Base-by-base conservation (phyloP, 2,888 invertebrate species). In the Acanthosoma haemorrhoidale region DNA sequence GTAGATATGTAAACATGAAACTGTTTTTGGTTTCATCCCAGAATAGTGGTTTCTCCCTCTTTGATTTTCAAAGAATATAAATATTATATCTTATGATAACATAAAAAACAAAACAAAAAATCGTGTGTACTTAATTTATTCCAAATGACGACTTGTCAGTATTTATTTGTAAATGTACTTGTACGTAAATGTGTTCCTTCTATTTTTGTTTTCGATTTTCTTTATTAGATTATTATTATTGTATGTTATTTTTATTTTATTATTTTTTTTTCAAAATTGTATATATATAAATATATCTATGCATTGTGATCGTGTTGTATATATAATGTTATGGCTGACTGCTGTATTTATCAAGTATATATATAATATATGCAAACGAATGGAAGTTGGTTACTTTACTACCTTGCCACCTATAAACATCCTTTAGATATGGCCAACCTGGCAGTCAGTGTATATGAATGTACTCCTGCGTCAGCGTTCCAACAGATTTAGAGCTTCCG, bases 301-400 rank as follows among this genome's bases (percentile, higher is more conserved):
- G 60, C 60, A 69, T 69, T 58, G 58, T 58, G 38, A 69, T 69
- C 38, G 58, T 58, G 58, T 36, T 69, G 59, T 60, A 69, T 69
- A 69, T 69, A 69, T 60, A 29, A 59, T 39, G 36, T 41, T 60
- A 69, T 69, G 57, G 39, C 18, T 69, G 41, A 60, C 69, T 39
- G 41, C 13, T 69, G 60, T 60, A 59, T 69, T 41, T 69, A 69
- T 60, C 38, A 59, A 69, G 21, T 39, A 69, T 66, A 58, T n/a
- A n/a, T 58, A 66, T 51, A 43, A 51, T 51, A 51, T 34, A 66
- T 66, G 31, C 29, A 66, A 66, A 43, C 3, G n/a, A 66, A 60
- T 60, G 21, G 18, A 60, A 60, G 34, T 15, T 13, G 6, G 36
- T 36, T 36, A 36, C 36, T 9, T 11, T 9, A 36, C 36, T 36